Base-by-base conservation (phyloP, 2,113 vertebrate species). In the Thymallus thymallus region DNA sequence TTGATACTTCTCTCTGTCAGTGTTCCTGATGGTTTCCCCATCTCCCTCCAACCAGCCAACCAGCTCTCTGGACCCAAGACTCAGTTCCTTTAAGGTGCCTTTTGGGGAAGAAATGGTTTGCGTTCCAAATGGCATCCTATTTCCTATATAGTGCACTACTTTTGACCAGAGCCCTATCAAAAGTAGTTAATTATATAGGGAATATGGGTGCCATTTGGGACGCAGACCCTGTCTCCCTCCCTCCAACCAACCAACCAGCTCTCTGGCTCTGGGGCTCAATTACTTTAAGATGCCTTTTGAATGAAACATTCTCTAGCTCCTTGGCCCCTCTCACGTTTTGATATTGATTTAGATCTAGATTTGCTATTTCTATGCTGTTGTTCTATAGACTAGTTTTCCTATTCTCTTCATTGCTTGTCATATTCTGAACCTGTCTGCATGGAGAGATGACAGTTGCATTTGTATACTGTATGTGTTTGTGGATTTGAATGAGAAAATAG, bases 51-150 rank as follows among this genome's bases (percentile, higher is more conserved):
- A 72, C 80, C 80, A 82, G 5, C 41, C 46, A 51, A 51, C 13
- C 46, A 16, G 46, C 46, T 72, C 29, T 32, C 84, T 82, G 86
- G 84, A 84, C 81, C 87, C 80, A 71, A 85, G 78, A 85, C 79
- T 88, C 88, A 82, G 87, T 91, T 89, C 85, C 86, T 87, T 85
- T 80, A 23, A 82, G 46, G 75, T 82, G 88, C 83, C 87, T 89
- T 78, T 7, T 86, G 88, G 88, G 87, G 0, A 84, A 84, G 81
- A 86, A 83, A 82, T 82, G 14, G 3, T 1, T 0, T 16, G 46
- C 46, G 4, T 51, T 14, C 12, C 14, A 13, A 18, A 51, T 51
- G 46, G 16, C 46, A 51, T 18, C 46, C 14, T 51, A 13, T 51
- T 51, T 14, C 12, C 46, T 51, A 51, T 51, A 5, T 51, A 51